Evolutionary conservation across 1,140 invertebrate genomes (phyloP), one percentile per base, ranked within the genome.

Genomic region (Nephotettix cincticeps): DNA sequence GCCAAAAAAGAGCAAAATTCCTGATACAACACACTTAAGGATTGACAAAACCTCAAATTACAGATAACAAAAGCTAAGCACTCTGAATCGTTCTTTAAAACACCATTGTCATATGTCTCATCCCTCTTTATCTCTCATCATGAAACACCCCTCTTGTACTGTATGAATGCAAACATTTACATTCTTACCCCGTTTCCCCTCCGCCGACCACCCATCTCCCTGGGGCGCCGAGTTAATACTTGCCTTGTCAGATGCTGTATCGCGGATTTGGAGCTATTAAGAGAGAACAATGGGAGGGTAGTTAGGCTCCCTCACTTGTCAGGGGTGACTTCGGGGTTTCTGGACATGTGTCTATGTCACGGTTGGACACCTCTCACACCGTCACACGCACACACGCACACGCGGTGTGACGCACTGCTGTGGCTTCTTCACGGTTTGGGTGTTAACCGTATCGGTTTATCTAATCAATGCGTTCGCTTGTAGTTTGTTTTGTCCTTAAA

Each of bases 341-440:
- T 6, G 56, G 56, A 61, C 56, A 61, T 61, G 56, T 61, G 56
- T 61, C 28, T 23, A 4, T 61, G 56, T 61, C 25, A 61, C n/a
- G 56, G 14, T 11, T 28, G 9, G 28, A 61, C 56, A 29, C 56
- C 56, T 61, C n/a, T 36, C 32, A 6, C 14, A 36, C 32, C 4
- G 3, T 11, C 47, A 51, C 47, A 51, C 14, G 27, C 56, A 25
- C 25, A 61, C 56, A 61, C 56, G 56, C 56, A 61, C 56, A 61
- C 56, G n/a, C 27, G 27, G 23, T 27, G 4, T 2, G 2, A 29
- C n/a, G 23, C 23, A 61, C 14, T 36, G 4, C 14, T 14, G 14
- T 2, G 56, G 56, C 56, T 61, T 61, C 56, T 27, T 61, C 21
- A 29, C 56, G 56, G 14, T 25, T 61, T 27, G 4, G 56, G 56